Evolutionary conservation across 2,888 invertebrate genomes (phyloP), one percentile per base, ranked within the genome.

Genomic region (Hirtodrosophila alboralis): DNA sequence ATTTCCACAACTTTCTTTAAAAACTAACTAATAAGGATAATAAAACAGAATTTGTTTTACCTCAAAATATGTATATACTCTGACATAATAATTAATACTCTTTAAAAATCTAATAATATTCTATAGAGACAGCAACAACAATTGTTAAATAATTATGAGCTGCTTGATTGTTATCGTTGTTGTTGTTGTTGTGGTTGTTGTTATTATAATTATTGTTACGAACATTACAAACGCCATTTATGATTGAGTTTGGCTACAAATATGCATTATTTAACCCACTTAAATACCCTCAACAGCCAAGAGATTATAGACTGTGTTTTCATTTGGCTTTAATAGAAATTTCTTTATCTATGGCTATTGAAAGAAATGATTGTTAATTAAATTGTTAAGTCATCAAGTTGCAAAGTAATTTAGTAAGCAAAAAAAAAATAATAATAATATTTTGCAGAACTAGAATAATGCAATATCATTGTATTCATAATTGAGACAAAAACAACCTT

Each of bases 81-180:
- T n/a, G n/a, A n/a, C n/a, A n/a, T n/a, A n/a, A n/a, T n/a, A n/a
- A n/a, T n/a, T n/a, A n/a, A n/a, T n/a, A n/a, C n/a, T n/a, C n/a
- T n/a, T n/a, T 21, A 2, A 27, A 58, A 60, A 48, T 54, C 54
- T 47, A 57, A 70, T 67, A 67, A 27, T 57, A 68, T 65, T 21
- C 59, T 51, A 58, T 43, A 53, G 72, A 57, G 60, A 56, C 48
- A 48, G 69, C 47, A 72, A 66, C 54, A 47, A 45, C 49, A 53
- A 5, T 23, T 7, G 27, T 48, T 70, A 47, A 63, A 83, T 83
- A 79, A 83, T 79, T 79, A 79, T 79, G 80, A 83, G 56, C 59
- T 69, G 74, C 66, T 71, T 58, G 64, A 43, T 67, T 52, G 65
- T 61, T 44, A n/a, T 51, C 53, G 61, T 53, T 70, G 56, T 33